Conservation (phyloP, 2,888 invertebrate genomes). For the Anoplius nigerrimus region DNA sequence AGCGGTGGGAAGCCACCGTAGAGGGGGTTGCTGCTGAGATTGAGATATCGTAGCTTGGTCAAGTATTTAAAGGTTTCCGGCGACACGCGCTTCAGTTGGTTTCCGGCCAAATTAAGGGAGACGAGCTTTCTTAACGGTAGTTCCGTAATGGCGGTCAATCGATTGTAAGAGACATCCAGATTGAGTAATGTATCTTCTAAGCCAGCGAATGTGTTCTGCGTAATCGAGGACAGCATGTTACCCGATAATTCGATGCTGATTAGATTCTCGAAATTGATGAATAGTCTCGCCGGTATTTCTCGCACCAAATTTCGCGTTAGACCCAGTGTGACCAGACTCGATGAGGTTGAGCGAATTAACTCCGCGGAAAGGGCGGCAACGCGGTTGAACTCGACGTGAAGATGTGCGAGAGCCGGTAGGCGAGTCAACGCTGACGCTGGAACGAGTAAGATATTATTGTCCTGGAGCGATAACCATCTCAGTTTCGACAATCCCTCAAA, state of each 20-base stretch:
- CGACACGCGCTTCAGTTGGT: slow-evolving; percentile 84
- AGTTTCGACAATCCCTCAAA: slow-evolving; percentile 88
- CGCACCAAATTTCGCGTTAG: slow-evolving; percentile 90
- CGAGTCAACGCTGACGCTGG: slow-evolving; percentile 89
- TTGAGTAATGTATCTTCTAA: slow-evolving; percentile 84
- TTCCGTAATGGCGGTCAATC: slow-evolving; percentile 82
- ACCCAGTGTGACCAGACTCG: slow-evolving; percentile 82
- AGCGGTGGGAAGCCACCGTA: slow-evolving; percentile 82
- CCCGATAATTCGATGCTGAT: slow-evolving; percentile 86
- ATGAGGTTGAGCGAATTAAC: slow-evolving; percentile 84
- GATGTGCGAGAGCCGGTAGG: slow-evolving; percentile 83
- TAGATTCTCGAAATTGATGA: slow-evolving; percentile 86
- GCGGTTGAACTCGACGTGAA: slow-evolving; percentile 90
- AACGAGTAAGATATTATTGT: slow-evolving; percentile 91
- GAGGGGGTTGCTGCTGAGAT: slow-evolving; percentile 85
- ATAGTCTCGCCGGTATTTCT: slow-evolving; percentile 88
- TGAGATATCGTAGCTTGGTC: slow-evolving; percentile 82
- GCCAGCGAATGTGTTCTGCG: slow-evolving; percentile 85
- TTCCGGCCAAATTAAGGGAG: slow-evolving; percentile 86
- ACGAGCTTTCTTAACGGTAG: slow-evolving; percentile 81
- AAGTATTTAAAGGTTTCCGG: slow-evolving; percentile 82
- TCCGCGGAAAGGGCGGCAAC: slow-evolving; percentile 90
- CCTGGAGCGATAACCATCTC: slow-evolving; percentile 86
- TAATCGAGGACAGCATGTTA: slow-evolving; percentile 84
- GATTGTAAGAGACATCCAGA: slow-evolving; percentile 85